A percentile compares a stretch with the other conserved stretches of the same genome.
Evolutionary conservation across 1,140 invertebrate species (phyloP).

Genomic region (Belonocnema kinseyi): DNA sequence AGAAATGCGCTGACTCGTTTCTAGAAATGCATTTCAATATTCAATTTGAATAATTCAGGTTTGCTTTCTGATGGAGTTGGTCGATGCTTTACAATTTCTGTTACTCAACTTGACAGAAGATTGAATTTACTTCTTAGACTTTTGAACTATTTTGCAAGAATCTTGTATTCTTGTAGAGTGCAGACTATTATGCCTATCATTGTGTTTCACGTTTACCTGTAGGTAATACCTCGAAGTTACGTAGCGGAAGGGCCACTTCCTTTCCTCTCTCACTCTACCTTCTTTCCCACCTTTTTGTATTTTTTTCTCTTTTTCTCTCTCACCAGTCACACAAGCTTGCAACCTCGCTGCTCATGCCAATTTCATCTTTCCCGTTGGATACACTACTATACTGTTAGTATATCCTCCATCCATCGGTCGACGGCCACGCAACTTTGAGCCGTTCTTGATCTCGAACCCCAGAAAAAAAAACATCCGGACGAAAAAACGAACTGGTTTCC

Average conservation of each 20-base stretch:
- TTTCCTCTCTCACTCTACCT: slow-evolving; percentile 37
- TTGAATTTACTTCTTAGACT: neutral
- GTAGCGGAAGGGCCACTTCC: slow-evolving; percentile 55
- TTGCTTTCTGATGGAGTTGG: no score
- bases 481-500: neutral
- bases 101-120: no score
- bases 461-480: neutral
- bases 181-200: slow-evolving; percentile 4
- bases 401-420: neutral
- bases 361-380: slow-evolving; percentile 37
- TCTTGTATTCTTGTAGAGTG: neutral
- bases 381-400: slow-evolving; percentile 12
- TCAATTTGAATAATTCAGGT: no score
- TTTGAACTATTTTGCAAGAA: slow-evolving; percentile 38
- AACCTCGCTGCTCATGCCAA: slow-evolving; percentile 6
- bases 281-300: slow-evolving; percentile 30
- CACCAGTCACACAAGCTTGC: slow-evolving; percentile 9
- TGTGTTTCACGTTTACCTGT: slow-evolving; percentile 18
- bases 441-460: neutral
- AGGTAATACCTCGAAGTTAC: slow-evolving; percentile 34
- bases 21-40: no score
- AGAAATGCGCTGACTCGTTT: no score
- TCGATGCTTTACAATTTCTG: no score
- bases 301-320: slow-evolving; percentile 32
- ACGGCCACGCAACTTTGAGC: neutral